phyloP scores from a whole-genome alignment of 2,797 vertebrate genomes.

The Sebastes diaconus region DNA sequence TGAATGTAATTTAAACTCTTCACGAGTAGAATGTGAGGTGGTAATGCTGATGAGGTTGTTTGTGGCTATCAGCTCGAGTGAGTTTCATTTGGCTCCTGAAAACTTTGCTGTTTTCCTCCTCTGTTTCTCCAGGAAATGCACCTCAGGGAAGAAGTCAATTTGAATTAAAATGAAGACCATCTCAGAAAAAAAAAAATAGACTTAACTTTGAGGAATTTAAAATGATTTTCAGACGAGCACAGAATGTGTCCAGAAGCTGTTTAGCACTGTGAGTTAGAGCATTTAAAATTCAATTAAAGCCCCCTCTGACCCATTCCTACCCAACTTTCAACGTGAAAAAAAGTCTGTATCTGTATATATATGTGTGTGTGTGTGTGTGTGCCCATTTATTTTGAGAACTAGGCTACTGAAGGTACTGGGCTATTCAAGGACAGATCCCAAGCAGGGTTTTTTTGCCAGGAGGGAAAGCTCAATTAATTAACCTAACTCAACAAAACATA shows the following conservation, averaged over 20 bases:
- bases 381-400: conserved; percentile 4
- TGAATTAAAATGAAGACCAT: conserved; percentile 31
- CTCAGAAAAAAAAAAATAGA: not conserved
- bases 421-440: not conserved
- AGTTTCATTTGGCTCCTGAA: not conserved
- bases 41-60: conserved; percentile 1
- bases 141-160: conserved; percentile 23
- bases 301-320: not conserved
- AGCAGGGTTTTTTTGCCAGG: not conserved
- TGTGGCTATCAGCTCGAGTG: not conserved
- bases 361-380: not conserved
- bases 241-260: conserved; percentile 9
- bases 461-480: not conserved
- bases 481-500: not conserved
- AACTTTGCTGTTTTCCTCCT: conserved; percentile 8
- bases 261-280: conserved; percentile 18
- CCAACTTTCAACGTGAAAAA: not conserved
- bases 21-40: not conserved
- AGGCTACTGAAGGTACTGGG: not conserved
- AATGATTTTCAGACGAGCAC: conserved; percentile 22
- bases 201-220: conserved; percentile 24
- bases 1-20: not conserved
- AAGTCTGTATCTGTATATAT: not conserved
- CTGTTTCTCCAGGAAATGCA: not conserved
- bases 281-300: conserved; percentile 37